Base-by-base conservation (phyloP, 2,113 vertebrate genomes). In the Chaetura pelagica region DNA sequence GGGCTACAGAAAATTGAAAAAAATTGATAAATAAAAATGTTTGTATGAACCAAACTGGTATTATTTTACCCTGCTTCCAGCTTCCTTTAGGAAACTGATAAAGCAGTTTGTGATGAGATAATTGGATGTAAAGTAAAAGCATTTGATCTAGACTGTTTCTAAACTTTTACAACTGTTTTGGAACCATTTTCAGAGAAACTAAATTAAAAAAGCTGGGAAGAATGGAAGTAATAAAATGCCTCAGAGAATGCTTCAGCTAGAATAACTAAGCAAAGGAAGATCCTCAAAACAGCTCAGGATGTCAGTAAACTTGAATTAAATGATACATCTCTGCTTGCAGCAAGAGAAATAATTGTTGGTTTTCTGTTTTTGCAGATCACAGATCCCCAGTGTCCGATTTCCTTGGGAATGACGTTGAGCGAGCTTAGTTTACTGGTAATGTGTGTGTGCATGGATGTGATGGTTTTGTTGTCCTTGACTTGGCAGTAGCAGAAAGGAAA, bases 391-490 rank as follows among this genome's bases (percentile, higher is more conserved):
- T 97, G 96, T 68, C 99, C 99, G 0, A 89, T 99, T 62, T 99
- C 99, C 15, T 97, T 99, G 97, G 99, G 99, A 94, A 83, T 99
- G 71, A 99, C 99, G 0, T 89, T 99, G 83, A 97, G 98, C 40
- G 99, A 99, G 93, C 98, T 99, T 32, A 99, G 99, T 92, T 97
- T 99, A 8, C 97, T 99, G 99, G 99, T 99, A 98, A 97, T 80
- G 61, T 78, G 83, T 84, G 35, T 49, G 67, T 93, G 64, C 49
- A 10, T 97, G 73, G 4, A 4, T 32, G 6, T 27, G 29, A 49
- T 87, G 23, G 42, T 30, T 51, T 48, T 1, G 0, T 10, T n/a
- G 61, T 32, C 32, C 71, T 57, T 76, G 26, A 34, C 32, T 63
- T 71, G 42, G 64, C 12, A 40, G 61, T 29, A 69, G 30, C 22